Evolutionary conservation across 2,888 invertebrate species (phyloP).

Genomic region (Drosophila helvetica): DNA sequence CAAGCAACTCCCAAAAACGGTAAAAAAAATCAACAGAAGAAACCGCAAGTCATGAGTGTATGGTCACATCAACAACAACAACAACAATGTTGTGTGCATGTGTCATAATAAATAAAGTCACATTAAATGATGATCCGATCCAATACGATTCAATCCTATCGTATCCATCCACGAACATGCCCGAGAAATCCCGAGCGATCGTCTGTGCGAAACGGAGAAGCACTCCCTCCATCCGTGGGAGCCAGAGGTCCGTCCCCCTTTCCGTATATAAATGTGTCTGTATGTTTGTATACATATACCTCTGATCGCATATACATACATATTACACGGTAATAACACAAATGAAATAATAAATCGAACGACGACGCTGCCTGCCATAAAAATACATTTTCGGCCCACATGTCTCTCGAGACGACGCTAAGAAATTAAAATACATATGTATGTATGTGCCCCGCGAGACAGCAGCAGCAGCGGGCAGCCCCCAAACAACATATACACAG

Average conservation of each 20-base stretch:
- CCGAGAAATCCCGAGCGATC: conserved; percentile 25
- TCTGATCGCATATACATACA: conserved; percentile 8
- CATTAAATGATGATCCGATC: conserved; percentile 55
- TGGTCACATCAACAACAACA: conserved; percentile 23
- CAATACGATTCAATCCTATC: conserved; percentile 31
- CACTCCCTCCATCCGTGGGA: not conserved
- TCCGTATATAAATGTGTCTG: not conserved
- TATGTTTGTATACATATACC: not conserved
- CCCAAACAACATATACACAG: not conserved
- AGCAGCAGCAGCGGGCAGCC: conserved; percentile 23
- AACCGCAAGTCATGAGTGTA: conserved; percentile 29
- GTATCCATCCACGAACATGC: conserved; percentile 1
- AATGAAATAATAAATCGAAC: conserved; percentile 60
- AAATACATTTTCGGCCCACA: conserved; percentile 78
- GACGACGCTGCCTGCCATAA: conserved; percentile 69
- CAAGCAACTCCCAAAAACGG: conserved; percentile 65
- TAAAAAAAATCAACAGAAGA: conserved; percentile 43
- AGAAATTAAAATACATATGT: conserved; percentile 65
- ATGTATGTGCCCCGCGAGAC: conserved; percentile 63
- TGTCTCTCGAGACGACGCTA: conserved; percentile 55
- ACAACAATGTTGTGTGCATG: conserved; percentile 27
- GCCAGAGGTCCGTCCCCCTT: not conserved
- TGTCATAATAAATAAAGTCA: conserved; percentile 54
- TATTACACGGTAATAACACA: conserved; percentile 27
- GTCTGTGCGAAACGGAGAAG: not conserved